Evolutionary conservation across 1,140 invertebrate species (phyloP).

Genomic region (Wasmannia auropunctata): DNA sequence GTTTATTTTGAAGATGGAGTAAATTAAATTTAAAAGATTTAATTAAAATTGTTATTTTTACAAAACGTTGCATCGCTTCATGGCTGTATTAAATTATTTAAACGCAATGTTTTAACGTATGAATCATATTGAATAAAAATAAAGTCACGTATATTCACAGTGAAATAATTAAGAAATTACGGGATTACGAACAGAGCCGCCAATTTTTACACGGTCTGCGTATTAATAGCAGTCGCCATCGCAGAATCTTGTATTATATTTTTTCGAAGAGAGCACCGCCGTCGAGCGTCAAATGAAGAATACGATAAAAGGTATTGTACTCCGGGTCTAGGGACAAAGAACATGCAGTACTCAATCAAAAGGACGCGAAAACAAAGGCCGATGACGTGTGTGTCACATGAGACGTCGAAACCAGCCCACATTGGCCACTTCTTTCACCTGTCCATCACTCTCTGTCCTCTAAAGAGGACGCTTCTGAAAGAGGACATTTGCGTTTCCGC

Average conservation of each 20-base stretch:
- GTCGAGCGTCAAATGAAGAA: slow-evolving; percentile 52
- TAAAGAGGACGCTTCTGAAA: slow-evolving; percentile 77
- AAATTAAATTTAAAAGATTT: not conserved
- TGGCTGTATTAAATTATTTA: not conserved
- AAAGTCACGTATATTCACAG: not conserved
- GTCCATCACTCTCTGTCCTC: slow-evolving; percentile 82
- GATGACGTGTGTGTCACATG: slow-evolving; percentile 83
- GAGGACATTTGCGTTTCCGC: slow-evolving; percentile 79
- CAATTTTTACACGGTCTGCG: not conserved
- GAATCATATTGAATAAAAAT: not conserved
- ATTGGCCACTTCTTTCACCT: slow-evolving; percentile 86
- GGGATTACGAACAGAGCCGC: not conserved
- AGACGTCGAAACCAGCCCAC: slow-evolving; percentile 85
- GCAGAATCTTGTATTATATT: slow-evolving; percentile 12
- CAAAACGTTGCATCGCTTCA: not conserved
- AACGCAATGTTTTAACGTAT: not conserved
- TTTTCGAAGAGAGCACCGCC: slow-evolving; percentile 56
- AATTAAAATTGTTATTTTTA: not conserved
- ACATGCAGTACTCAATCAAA: slow-evolving; percentile 83
- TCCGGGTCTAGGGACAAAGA: slow-evolving; percentile 50
- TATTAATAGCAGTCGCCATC: not conserved
- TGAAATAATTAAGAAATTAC: not conserved
- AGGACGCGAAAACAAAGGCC: slow-evolving; percentile 82
- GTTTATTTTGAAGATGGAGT: not conserved
- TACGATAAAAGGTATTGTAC: slow-evolving; percentile 59